Evolutionary conservation across 1,140 invertebrate genomes (phyloP), one percentile per base, ranked within the genome.

Genomic region (Bemisia tabaci): DNA sequence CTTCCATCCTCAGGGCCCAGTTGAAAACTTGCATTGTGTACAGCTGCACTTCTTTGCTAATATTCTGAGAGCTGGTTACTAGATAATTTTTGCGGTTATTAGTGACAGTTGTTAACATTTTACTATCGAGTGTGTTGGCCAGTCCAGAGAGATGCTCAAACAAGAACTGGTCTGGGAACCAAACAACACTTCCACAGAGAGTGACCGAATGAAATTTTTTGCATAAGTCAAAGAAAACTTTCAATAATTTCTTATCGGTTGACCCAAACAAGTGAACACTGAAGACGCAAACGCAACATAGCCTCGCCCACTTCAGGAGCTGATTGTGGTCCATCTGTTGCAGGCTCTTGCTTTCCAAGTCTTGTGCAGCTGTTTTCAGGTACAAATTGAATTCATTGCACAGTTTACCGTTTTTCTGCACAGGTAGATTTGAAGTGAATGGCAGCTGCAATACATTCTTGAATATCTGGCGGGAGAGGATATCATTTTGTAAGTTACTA

Each of bases 81-180:
- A 90, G 79, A 75, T 82, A 86, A 2, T 76, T 72, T 68, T 83
- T 76, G 25, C 86, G 79, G 65, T 80, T 72, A 69, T 79, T 80
- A 24, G 78, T 71, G 63, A 83, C 81, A 24, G 75, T 74, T 68
- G 82, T 79, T 64, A 83, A 75, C 59, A 81, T 74, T 77, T 88
- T 89, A 61, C 81, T 81, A 74, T 87, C 84, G 27, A 85, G 73
- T 65, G 79, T 77, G 72, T 84, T 82, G 65, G 77, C 74, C 67
- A 84, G 75, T 59, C 82, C 78, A 65, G 83, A 80, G 33, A 87
- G 74, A 77, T 86, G 82, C 70, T 80, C 79, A 39, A 83, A 66
- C 21, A 92, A 78, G 77, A 93, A 93, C 68, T 83, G 80, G 75
- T 88, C 89, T 5, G 91, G 88, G 73, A 88, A 84, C 90, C 90